Evolutionary conservation across 2,797 vertebrate species (phyloP), one percentile per base, ranked within the genome.

Genomic region (Thalassophryne amazonica): DNA sequence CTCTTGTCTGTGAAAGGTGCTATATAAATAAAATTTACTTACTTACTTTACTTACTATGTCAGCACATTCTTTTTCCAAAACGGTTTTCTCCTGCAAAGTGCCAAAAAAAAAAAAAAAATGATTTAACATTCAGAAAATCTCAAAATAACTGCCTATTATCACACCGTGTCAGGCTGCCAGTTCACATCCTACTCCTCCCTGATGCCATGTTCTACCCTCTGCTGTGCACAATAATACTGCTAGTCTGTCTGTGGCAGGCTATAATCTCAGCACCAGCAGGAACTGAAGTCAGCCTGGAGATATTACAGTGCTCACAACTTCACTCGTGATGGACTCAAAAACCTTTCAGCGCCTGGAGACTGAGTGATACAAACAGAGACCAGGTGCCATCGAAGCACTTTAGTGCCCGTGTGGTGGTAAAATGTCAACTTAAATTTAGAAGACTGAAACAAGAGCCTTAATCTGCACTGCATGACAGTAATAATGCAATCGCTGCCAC

Each of bases 181-280:
- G 31, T 22, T 38, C 23, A 55, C 42, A 62, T 79, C 72, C 71
- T 65, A 56, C 32, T 43, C 76, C 65, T 69, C 63, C 78, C 48
- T 42, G 60, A 53, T 16, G 42, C 42, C 38, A 35, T 53, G 60
- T 29, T 55, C 30, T 56, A 66, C 71, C 66, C 79, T 64, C 76
- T 32, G 72, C 78, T 79, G 79, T 69, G 78, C 71, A 81, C n/a
- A 84, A 81, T 81, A 78, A 77, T 60, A 78, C 74, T 50, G 35
- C 32, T 24, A 30, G 58, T 65, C 52, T 49, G 37, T 19, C 25
- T 43, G 42, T 50, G 79, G 78, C 83, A 83, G 78, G 40, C 70
- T 74, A 46, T 84, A 84, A 86, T 86, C 72, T 77, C 30, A 29
- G 52, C 56, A 54, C 39, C 61, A 73, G 63, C 60, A 35, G 32